These are phyloP conservation scores for Anodontia alba DNA, from an alignment of 2,888 invertebrate genomes.

Conservation along the genomic window DNA sequence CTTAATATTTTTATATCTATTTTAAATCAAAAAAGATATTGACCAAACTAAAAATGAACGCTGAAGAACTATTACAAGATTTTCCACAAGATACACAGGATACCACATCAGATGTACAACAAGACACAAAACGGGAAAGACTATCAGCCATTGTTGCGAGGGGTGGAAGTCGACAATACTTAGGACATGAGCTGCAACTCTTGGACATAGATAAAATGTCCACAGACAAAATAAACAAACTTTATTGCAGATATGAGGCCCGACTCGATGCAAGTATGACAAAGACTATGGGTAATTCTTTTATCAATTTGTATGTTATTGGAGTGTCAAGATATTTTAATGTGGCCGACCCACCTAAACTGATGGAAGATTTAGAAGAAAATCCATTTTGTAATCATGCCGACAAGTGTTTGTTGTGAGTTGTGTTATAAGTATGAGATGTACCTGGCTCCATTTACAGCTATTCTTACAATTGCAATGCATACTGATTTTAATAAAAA, in stretches of 20 bases:
- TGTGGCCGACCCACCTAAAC: constrained; percentile 35
- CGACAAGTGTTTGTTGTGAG: neutral
- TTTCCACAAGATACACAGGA: constrained; percentile 26
- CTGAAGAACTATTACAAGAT: constrained; percentile 35
- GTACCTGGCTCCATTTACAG: constrained; percentile 42
- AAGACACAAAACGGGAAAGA: neutral
- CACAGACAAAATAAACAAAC: constrained; percentile 35
- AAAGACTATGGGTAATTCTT: constrained; percentile 39
- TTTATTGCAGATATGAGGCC: constrained; percentile 46
- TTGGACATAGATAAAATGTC: constrained; percentile 41
- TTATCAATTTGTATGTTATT: constrained; percentile 43
- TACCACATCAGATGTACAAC: neutral
- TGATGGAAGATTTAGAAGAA: constrained; percentile 47
- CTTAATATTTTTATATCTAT: constrained; percentile 27
- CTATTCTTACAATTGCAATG: constrained; percentile 31
- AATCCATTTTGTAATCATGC: constrained; percentile 27
- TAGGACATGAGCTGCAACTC: constrained; percentile 35
- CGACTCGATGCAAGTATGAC: constrained; percentile 25
- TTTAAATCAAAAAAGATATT: constrained; percentile 34
- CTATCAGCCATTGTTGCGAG: constrained; percentile 38
- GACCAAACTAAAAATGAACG: constrained; percentile 33
- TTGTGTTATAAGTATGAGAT: constrained; percentile 20
- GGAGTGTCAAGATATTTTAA: constrained; percentile 22
- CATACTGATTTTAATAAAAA: constrained; percentile 30
- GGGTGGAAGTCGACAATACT: constrained; percentile 36